phyloP scores from a whole-genome alignment of 2,113 vertebrate genomes.

The Erythrolamprus reginae region DNA sequence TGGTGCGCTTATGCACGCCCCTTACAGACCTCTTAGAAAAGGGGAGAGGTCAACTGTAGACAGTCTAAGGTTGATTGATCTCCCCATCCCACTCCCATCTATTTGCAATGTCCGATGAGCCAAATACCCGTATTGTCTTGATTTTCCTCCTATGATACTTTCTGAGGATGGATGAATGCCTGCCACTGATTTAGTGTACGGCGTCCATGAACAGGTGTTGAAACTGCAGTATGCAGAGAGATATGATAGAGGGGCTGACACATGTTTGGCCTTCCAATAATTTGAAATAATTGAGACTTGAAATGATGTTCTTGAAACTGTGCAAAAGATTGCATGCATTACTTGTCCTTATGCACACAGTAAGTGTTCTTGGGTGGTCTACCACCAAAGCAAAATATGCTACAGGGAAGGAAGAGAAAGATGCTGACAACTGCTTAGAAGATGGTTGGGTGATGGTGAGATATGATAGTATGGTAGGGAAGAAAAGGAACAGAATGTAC shows the following conservation, averaged over 20 bases:
- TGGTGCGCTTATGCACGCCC: too few relatives aligned
- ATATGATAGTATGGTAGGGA: not conserved
- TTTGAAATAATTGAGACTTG: not conserved
- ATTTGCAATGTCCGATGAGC: not conserved
- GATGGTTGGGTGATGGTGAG: not conserved
- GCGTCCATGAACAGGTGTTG: too few relatives aligned
- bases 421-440: not conserved
- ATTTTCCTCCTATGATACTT: not conserved
- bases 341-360: not conserved
- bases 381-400: not conserved
- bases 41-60: too few relatives aligned
- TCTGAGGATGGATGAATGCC: not conserved
- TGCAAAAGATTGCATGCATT: not conserved
- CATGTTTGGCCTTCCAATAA: not conserved
- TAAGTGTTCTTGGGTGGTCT: not conserved
- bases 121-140: not conserved
- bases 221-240: not conserved
- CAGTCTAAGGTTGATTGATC: too few relatives aligned
- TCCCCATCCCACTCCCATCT: not conserved
- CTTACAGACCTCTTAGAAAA: too few relatives aligned
- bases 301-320: not conserved
- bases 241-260: not conserved
- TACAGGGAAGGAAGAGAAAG: not conserved
- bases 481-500: not conserved
- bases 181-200: not conserved